Evolutionary conservation across 2,113 vertebrate species (phyloP).

Genomic region (Bos indicus): DNA sequence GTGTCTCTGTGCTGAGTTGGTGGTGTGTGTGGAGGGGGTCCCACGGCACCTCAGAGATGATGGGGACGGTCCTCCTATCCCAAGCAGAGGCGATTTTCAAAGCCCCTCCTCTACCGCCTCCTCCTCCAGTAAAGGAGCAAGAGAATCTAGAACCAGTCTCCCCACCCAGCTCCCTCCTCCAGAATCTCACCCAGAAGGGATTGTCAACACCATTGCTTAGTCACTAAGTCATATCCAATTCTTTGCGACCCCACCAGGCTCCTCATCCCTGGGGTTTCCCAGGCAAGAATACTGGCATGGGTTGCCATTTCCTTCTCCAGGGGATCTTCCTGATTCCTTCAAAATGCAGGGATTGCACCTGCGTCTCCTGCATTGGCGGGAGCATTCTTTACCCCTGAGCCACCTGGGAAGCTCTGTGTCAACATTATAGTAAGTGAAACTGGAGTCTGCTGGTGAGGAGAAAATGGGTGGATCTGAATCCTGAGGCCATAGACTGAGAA

Average conservation of each 20-base stretch:
- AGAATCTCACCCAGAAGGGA: not conserved
- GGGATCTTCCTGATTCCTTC: not conserved
- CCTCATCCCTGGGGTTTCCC: too few relatives aligned
- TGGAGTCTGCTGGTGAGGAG: not conserved
- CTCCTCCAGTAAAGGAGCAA: not conserved
- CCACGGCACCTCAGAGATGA: not conserved
- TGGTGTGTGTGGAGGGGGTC: not conserved
- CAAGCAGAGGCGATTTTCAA: not conserved
- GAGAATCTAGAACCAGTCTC: not conserved
- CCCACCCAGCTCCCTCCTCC: not conserved
- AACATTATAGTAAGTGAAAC: not conserved
- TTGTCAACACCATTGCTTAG: not conserved
- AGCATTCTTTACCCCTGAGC: not conserved
- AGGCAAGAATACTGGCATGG: too few relatives aligned
- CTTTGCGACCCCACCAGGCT: not conserved
- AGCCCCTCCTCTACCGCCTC: not conserved
- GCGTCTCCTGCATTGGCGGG: too few relatives aligned
- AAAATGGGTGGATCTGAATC: not conserved
- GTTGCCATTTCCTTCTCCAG: too few relatives aligned
- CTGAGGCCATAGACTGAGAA: not conserved
- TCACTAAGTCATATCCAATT: not conserved
- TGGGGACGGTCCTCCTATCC: not conserved
- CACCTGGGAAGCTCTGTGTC: not conserved
- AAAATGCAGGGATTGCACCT: not conserved
- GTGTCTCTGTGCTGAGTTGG: not conserved